Base-by-base conservation (phyloP, 2,888 invertebrate genomes). In the Eurois occulta region DNA sequence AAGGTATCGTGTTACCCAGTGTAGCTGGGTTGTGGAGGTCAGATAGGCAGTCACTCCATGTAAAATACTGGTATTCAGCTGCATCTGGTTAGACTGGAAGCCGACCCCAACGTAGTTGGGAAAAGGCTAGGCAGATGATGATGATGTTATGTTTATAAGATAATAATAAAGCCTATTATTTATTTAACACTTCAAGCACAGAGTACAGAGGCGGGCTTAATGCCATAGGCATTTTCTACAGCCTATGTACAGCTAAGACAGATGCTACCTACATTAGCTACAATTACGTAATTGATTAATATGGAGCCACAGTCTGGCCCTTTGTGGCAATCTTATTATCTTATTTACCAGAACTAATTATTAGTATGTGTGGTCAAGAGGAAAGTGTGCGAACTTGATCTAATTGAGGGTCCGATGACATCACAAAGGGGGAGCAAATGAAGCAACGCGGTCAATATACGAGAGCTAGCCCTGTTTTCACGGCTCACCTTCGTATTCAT, bases 401-500 rank as follows among this genome's bases (percentile, higher is more conserved):
- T 75, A 78, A 71, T 81, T 78, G 55, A 55, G 64, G 75, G 58
- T 60, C 43, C 35, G 71, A 32, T 74, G 77, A 72, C 46, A 41
- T 64, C 68, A 75, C 77, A 75, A 80, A 77, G 70, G 78, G 77
- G 65, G 69, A 66, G 21, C 46, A 66, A 75, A 76, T 46, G 65
- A 62, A 46, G 16, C 73, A 35, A 43, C 35, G 41, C 32, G 78
- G 77, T 76, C 78, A 78, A 76, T 71, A 70, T 55, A 41, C 68
- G 68, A 77, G n/a, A 41, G 60, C 35, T 68, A 79, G 83, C 43
- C 46, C 80, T 80, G 69, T 79, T 82, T 72, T 64, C 62, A 62
- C 76, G 13, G 65, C 21, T 80, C 65, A 72, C 77, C 73, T 75
- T 80, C 72, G 77, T 77, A 76, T 81, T 80, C 72, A 80, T 75